Conservation (phyloP, 1,140 invertebrate genomes). For the Drosophila rhopaloa region DNA sequence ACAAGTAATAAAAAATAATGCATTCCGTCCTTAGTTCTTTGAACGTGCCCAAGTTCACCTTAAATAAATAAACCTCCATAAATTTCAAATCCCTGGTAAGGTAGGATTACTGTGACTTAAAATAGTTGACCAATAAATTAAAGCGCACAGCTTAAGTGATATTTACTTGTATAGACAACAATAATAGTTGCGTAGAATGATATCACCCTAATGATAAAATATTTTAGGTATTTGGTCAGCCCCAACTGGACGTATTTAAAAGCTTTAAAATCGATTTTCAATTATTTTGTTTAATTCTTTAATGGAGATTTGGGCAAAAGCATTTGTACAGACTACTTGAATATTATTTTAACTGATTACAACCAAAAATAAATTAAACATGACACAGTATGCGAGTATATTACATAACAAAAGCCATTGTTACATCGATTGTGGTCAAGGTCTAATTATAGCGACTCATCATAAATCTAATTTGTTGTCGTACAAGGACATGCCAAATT, state of each 20-base stretch:
- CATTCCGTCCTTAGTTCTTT: not conserved
- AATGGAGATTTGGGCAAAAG: constrained; percentile 14
- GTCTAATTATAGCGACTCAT: constrained; percentile 4
- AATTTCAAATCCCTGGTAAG: constrained; percentile 1
- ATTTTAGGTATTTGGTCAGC: constrained; percentile 24
- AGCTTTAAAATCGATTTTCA: constrained; percentile 44
- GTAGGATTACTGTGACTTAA: not conserved
- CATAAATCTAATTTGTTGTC: constrained; percentile 19
- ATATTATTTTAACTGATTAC: constrained; percentile 16
- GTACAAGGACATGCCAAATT: constrained; percentile 11
- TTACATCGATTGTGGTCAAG: constrained; percentile 38
- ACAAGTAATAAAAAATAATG: not conserved
- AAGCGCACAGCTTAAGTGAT: not conserved
- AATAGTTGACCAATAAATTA: constrained; percentile 13
- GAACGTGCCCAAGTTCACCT: constrained; percentile 5
- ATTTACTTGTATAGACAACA: constrained; percentile 6
- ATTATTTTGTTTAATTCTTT: not conserved
- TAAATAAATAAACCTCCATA: constrained; percentile 1
- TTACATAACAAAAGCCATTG: constrained; percentile 15
- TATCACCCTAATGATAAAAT: constrained; percentile 37
- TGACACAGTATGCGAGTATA: not conserved
- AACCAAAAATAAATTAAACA: constrained; percentile 11
- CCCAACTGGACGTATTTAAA: constrained; percentile 46
- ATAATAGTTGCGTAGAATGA: constrained; percentile 14
- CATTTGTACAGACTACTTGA: constrained; percentile 12